Base-by-base conservation (phyloP, 2,797 vertebrate species). In the Eulemur albifrons region DNA sequence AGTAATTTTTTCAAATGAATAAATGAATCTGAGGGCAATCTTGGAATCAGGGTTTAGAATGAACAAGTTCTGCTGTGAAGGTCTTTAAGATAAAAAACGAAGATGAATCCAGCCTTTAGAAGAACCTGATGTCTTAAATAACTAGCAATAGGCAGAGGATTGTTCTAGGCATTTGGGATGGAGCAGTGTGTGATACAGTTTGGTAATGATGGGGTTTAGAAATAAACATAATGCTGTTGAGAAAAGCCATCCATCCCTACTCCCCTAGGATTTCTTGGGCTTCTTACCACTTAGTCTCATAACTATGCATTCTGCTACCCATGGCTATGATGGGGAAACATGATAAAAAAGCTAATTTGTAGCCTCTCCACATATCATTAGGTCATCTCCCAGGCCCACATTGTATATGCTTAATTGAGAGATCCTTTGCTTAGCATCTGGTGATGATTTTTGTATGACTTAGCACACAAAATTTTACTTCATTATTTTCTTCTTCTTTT, bases 401-500 rank as follows among this genome's bases (percentile, higher is more conserved):
- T 35, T 90, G 25, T 77, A 40, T 91, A 76, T 90, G 30, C n/a
- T 88, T 90, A 70, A 92, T 50, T 90, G 43, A 88, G 40, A 81
- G 11, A 80, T 52, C 57, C 57, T 88, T 88, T 90, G 54, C 45
- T 88, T 87, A 93, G 54, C 52, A 59, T 54, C 17, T 96, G 63
- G 61, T 87, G 40, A 86, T 87, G 38, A 18, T 79, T 59, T 90
- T 96, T 82, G 70, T 25, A 50, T 72, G 40, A 88, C 54, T 83
- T 94, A 92, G 8, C 32, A 85, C 35, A 75, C 23, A 82, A 32
- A 48, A 77, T 84, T 83, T 87, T 57, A 86, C 18, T 82, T 4
- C 7, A 89, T 94, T 88, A 59, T 57, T 94, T 88, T 88, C 48
- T 87, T 96, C 67, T 93, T 86, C n/a, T 10, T 86, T 91, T 91